Percentiles rank a stretch among this genome's conserved stretches.
Evolutionary conservation across 2,797 vertebrate genomes (phyloP).

Genomic region (Staurois parvus): DNA sequence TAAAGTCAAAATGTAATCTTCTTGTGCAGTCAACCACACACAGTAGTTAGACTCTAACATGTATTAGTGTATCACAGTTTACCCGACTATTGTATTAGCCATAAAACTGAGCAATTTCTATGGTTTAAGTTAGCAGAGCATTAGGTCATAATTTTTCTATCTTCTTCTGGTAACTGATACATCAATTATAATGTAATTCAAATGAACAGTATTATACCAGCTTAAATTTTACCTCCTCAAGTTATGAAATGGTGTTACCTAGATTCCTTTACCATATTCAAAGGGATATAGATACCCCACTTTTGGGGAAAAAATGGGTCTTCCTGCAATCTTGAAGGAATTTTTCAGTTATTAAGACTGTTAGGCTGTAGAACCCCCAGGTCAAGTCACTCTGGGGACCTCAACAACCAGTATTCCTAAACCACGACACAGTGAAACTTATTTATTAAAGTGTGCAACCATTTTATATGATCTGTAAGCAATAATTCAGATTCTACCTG

Average conservation of each 20-base stretch:
- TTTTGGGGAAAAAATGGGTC: background rate
- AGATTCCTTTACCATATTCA: background rate
- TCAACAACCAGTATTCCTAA: too few relatives aligned
- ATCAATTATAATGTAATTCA: background rate
- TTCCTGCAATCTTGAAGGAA: background rate
- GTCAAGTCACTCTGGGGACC: too few relatives aligned
- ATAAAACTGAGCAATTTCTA: background rate
- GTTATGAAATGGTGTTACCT: background rate
- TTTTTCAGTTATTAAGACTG: background rate
- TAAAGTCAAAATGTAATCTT: conserved; percentile 37
- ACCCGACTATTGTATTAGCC: conserved; percentile 8
- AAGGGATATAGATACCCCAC: background rate
- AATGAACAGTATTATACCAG: background rate
- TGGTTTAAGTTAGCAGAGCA: background rate
- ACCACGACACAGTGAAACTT: too few relatives aligned
- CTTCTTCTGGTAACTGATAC: background rate
- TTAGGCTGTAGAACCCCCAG: too few relatives aligned
- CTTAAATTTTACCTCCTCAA: too few relatives aligned
- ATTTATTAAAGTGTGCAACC: too few relatives aligned
- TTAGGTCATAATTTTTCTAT: background rate
- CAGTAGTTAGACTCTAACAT: conserved; percentile 20
- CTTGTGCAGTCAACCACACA: conserved; percentile 33
- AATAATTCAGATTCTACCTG: too few relatives aligned
- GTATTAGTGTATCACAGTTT: conserved; percentile 16
- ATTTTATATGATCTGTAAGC: too few relatives aligned